A percentile compares a stretch with the other conserved stretches of the same genome.
Evolutionary conservation across 2,797 vertebrate species (phyloP).

Genomic region (Cryptoprocta ferox): DNA sequence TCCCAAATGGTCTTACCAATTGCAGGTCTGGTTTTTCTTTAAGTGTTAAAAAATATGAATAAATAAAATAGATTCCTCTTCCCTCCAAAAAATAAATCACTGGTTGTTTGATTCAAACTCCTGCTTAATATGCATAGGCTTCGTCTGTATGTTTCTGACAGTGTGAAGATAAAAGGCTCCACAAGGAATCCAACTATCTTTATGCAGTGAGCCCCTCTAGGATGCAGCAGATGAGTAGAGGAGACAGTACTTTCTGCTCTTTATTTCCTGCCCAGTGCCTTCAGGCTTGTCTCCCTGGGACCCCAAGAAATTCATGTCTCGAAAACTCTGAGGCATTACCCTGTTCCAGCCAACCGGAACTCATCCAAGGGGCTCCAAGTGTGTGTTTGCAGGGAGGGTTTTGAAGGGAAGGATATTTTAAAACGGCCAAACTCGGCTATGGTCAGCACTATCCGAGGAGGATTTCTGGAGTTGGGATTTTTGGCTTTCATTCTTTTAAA

Average conservation of each 20-base stretch:
- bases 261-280: not conserved
- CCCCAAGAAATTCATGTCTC: not conserved
- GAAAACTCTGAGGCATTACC: not conserved
- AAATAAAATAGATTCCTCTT: slow-evolving; percentile 20
- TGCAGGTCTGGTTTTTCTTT: not conserved
- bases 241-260: not conserved
- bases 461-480: not conserved
- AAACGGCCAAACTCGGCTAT: not conserved
- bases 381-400: not conserved
- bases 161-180: slow-evolving; percentile 39
- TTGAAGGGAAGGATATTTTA: not conserved
- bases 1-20: not conserved
- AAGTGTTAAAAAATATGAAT: not conserved
- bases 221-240: not conserved
- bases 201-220: not conserved
- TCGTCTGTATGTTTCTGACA: slow-evolving; percentile 9
- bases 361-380: not conserved
- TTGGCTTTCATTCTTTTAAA: not conserved
- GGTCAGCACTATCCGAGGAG: not conserved
- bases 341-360: not conserved
- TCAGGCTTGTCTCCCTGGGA: not conserved
- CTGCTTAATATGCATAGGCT: slow-evolving; percentile 13
- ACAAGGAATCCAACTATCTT: not conserved
- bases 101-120: slow-evolving; percentile 15
- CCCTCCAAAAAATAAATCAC: slow-evolving; percentile 45